Evolutionary conservation across 2,888 invertebrate species (phyloP).

Genomic region (Teinopalpus imperialis): DNA sequence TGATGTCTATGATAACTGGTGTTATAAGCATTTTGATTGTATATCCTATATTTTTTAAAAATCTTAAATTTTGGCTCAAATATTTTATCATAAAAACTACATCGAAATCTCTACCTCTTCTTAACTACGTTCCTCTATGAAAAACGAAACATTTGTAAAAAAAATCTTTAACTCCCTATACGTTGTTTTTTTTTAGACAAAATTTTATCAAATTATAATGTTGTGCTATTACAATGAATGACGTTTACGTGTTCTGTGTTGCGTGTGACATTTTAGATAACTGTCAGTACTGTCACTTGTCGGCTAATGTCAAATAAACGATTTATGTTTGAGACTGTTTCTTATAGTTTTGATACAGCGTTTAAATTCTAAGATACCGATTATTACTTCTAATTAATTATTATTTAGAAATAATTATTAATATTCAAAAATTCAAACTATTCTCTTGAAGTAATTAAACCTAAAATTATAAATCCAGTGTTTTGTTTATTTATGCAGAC

Average conservation of each 20-base stretch:
- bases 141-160: slow-evolving; percentile 32
- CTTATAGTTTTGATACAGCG: too few relatives aligned
- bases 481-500: too few relatives aligned
- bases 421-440: too few relatives aligned
- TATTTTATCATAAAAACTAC: slow-evolving; percentile 22
- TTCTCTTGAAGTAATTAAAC: too few relatives aligned
- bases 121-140: slow-evolving; percentile 34
- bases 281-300: slow-evolving; percentile 1
- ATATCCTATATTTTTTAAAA: neutral
- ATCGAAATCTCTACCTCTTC: slow-evolving; percentile 43
- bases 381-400: too few relatives aligned
- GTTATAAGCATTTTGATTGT: slow-evolving; percentile 2
- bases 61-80: neutral
- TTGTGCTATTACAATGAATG: too few relatives aligned
- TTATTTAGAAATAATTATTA: too few relatives aligned
- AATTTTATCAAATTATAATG: too few relatives aligned
- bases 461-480: too few relatives aligned
- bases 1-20: neutral
- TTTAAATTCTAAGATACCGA: too few relatives aligned
- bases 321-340: too few relatives aligned
- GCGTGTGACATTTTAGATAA: slow-evolving; percentile 2
- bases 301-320: too few relatives aligned
- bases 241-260: neutral
- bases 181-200: neutral
- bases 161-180: slow-evolving; percentile 9